Evolutionary conservation across 2,888 invertebrate species (phyloP).

Genomic region (Clunio marinus): DNA sequence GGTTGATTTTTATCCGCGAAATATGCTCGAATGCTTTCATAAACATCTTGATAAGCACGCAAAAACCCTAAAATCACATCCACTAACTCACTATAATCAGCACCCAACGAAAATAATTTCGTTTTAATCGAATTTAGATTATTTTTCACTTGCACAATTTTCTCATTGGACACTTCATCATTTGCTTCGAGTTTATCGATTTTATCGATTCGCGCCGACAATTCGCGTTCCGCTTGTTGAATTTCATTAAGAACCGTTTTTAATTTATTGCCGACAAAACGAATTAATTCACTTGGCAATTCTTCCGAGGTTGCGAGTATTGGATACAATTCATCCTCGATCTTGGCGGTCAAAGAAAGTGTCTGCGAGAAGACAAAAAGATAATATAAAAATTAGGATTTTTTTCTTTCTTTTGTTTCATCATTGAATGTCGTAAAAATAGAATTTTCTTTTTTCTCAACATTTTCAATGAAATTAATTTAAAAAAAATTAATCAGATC

Average conservation of each 20-base stretch:
- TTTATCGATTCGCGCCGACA: slow-evolving; percentile 63
- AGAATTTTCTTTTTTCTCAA: neutral
- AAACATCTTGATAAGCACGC: slow-evolving; percentile 61
- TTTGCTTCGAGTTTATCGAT: slow-evolving; percentile 62
- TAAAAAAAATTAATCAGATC: slow-evolving; percentile 30
- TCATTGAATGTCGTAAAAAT: neutral
- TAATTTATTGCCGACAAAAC: slow-evolving; percentile 58
- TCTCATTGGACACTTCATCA: slow-evolving; percentile 54
- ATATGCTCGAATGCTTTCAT: slow-evolving; percentile 58
- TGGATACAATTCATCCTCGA: slow-evolving; percentile 71
- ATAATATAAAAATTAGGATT: slow-evolving; percentile 36
- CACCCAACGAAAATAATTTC: slow-evolving; percentile 62
- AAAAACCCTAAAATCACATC: slow-evolving; percentile 69
- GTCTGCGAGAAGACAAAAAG: slow-evolving; percentile 52
- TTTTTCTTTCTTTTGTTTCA: slow-evolving; percentile 29
- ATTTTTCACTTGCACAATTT: slow-evolving; percentile 60
- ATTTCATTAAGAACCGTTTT: slow-evolving; percentile 58
- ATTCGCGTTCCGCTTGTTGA: slow-evolving; percentile 61
- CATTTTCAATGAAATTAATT: neutral
- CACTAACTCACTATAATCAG: slow-evolving; percentile 66
- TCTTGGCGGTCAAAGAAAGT: slow-evolving; percentile 62
- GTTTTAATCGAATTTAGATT: slow-evolving; percentile 64
- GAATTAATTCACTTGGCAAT: slow-evolving; percentile 56
- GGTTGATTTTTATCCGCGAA: slow-evolving; percentile 52
- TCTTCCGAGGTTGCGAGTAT: slow-evolving; percentile 62